These are phyloP conservation scores for Mixornis gularis DNA, from an alignment of 2,113 vertebrate genomes.

Conservation along the genomic window DNA sequence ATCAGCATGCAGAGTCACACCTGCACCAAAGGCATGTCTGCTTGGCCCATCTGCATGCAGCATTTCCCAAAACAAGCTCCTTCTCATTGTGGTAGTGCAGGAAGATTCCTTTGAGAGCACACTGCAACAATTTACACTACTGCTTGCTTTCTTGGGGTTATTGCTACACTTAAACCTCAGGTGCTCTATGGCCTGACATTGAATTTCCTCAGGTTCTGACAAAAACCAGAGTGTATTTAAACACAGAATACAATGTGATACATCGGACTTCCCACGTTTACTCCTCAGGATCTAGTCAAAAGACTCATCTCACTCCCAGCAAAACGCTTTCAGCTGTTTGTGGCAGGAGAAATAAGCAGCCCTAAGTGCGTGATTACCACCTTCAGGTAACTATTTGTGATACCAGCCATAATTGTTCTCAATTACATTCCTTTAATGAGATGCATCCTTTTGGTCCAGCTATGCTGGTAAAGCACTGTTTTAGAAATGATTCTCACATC, in stretches of 20 bases:
- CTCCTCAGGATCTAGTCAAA: neutral
- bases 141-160: neutral
- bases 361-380: neutral
- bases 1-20: slow-evolving; percentile 11
- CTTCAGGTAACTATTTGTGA: slow-evolving; percentile 7
- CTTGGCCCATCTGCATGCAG: neutral
- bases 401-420: neutral
- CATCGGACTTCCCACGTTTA: neutral
- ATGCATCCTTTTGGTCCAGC: neutral
- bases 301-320: neutral
- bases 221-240: neutral
- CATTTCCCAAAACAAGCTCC: slow-evolving; percentile 15
- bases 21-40: slow-evolving; percentile 36
- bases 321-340: slow-evolving; percentile 18
- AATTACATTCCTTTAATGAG: neutral
- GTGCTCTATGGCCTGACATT: neutral
- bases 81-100: neutral
- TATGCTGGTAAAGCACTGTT: neutral
- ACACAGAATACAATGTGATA: neutral
- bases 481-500: neutral
- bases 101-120: neutral
- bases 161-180: neutral
- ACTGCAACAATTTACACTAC: neutral
- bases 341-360: neutral
- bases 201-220: neutral